Base-by-base conservation (phyloP, 2,113 vertebrate genomes). In the Edolisoma coerulescens region DNA sequence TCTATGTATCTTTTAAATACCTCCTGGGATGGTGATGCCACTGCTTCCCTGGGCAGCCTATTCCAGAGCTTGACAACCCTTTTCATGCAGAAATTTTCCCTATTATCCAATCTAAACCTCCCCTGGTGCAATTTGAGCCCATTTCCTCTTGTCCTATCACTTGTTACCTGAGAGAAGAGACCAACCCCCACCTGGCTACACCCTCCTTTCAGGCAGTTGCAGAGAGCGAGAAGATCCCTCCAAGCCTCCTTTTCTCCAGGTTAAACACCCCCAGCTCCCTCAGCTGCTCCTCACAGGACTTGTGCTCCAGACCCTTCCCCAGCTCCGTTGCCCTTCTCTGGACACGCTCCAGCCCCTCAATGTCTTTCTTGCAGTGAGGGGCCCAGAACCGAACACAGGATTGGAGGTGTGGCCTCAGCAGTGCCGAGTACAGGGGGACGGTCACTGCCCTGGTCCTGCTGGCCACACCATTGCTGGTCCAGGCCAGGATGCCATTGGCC, bases 181-280 rank as follows among this genome's bases (percentile, higher is more conserved):
- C 20, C 0, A 0, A 68, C 0, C 52, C 24, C 18, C 37, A 21
- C 42, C 7, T 19, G 16, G n/a, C 57, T 32, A 1, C 42, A 7
- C 4, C 28, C 45, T 67, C 69, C 69, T 67, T 5, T 45, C 60
- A 89, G 28, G 41, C 18, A 44, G 16, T 0, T 28, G 4, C 0
- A 50, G 33, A 69, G 45, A 52, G 32, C 0, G 1, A 4, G 24
- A 9, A 81, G 12, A 15, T 57, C 1, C 3, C 13, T 16, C 22
- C 50, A 19, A 88, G 33, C 44, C 60, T 81, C 37, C 37, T 81
- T 89, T 39, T n/a, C 77, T 81, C 37, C 44, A 74, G 60, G 37
- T 7, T 39, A 1, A 89, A 14, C 59, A 37, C 7, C 42, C 67
- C 35, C 49, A 56, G 67, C 59, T 80, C 50, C 67, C 42, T 56